Evolutionary conservation across 1,140 invertebrate genomes (phyloP), one percentile per base, ranked within the genome.

Genomic region (Euwallacea similis): DNA sequence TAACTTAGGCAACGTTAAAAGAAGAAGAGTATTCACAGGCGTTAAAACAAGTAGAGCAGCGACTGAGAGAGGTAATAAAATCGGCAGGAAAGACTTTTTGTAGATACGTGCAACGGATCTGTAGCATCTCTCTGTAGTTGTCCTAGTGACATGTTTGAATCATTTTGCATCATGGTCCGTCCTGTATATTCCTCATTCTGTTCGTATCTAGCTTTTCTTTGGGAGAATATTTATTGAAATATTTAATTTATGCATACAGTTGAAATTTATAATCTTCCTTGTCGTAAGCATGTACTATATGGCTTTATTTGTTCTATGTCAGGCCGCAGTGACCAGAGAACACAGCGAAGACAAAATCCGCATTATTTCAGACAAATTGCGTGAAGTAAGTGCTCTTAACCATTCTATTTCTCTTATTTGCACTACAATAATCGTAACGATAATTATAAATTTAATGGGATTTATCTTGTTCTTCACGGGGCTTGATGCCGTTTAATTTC

Each of bases 21-120:
- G 97, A 98, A 87, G 96, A 98, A 85, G 92, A 92, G 75, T 97
- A 94, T 85, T 94, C 96, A 83, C 89, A 90, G 80, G 94, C 96
- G 85, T 94, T 98, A 78, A 95, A 96, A 87, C 88, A 93, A 81
- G 87, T 98, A 82, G 91, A 94, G 82, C 89, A 90, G 82, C 91
- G 95, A 84, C 89, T 98, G 76, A 95, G 94, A 90, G 94, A 97
- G 93, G 95, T 96, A 93, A 87, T 42, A 11, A 46, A 41, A 13
- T 53, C n/a, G 42, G 11, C 59, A 33, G 59, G 54, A 42, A 66
- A 21, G 2, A 21, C 67, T 16, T 15, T 56, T 64, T 59, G 69
- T 65, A 64, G 69, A 65, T 63, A 59, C 21, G 21, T 33, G 21
- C 10, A 43, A 61, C 7, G 66, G 42, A 59, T 67, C 44, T 42